Conservation (phyloP, 2,888 invertebrate species). For the Hartigia nigra region DNA sequence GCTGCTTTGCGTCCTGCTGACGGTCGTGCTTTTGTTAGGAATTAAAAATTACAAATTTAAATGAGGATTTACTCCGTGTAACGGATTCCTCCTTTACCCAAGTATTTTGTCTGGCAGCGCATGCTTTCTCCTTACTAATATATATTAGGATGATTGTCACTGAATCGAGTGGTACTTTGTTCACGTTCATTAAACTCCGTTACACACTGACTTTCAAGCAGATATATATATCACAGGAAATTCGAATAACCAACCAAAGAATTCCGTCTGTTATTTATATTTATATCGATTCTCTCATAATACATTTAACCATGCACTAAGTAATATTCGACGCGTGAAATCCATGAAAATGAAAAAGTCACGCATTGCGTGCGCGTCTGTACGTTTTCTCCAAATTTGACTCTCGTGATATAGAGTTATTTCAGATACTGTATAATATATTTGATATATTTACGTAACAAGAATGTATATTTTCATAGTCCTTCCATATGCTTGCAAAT, state of each 20-base stretch:
- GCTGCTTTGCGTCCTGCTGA: neutral
- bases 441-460: neutral
- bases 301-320: neutral
- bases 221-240: neutral
- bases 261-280: neutral
- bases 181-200: neutral
- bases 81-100: neutral
- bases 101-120: neutral
- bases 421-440: neutral
- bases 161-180: neutral
- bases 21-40: neutral
- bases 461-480: neutral
- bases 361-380: neutral
- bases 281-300: neutral
- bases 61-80: neutral
- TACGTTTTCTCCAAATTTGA: neutral
- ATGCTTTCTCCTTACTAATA: neutral
- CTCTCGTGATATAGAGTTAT: neutral
- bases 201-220: neutral
- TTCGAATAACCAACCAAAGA: neutral
- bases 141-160: neutral
- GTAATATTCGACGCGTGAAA: neutral
- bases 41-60: slow-evolving; percentile 1
- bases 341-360: neutral
- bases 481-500: neutral